Percentiles rank a stretch among this genome's conserved stretches.
Conservation (phyloP, 2,113 vertebrate species). For the Chionomys nivalis region DNA sequence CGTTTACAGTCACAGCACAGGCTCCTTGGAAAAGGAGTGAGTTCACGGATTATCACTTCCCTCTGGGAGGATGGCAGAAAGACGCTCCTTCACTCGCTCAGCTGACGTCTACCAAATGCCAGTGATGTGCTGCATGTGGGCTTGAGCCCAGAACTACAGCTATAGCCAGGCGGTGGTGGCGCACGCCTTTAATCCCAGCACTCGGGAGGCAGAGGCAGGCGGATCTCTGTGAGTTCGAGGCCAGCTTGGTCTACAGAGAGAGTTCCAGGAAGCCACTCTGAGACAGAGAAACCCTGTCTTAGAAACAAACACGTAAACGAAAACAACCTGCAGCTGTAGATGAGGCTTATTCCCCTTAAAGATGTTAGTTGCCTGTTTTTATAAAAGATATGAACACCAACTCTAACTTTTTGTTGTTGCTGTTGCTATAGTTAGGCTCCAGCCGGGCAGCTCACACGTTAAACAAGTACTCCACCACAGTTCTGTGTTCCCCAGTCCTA, state of each 20-base stretch:
- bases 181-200: too few relatives aligned
- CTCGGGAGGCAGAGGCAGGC: too few relatives aligned
- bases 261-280: too few relatives aligned
- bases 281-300: too few relatives aligned
- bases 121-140: background rate
- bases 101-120: background rate
- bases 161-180: too few relatives aligned
- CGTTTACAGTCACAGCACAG: background rate
- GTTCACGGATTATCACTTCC: background rate
- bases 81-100: background rate
- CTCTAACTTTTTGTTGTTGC: background rate
- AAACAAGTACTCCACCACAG: background rate
- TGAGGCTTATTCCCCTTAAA: background rate
- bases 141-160: too few relatives aligned
- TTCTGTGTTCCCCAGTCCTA: background rate
- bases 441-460: background rate
- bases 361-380: background rate
- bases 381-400: constrained; percentile 9
- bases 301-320: too few relatives aligned
- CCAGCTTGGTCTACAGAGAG: too few relatives aligned
- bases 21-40: background rate
- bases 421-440: background rate
- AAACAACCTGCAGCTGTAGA: too few relatives aligned
- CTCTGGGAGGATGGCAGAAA: background rate
- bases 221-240: too few relatives aligned